Conservation (phyloP, 2,113 vertebrate genomes). For the Lophura nycthemera region DNA sequence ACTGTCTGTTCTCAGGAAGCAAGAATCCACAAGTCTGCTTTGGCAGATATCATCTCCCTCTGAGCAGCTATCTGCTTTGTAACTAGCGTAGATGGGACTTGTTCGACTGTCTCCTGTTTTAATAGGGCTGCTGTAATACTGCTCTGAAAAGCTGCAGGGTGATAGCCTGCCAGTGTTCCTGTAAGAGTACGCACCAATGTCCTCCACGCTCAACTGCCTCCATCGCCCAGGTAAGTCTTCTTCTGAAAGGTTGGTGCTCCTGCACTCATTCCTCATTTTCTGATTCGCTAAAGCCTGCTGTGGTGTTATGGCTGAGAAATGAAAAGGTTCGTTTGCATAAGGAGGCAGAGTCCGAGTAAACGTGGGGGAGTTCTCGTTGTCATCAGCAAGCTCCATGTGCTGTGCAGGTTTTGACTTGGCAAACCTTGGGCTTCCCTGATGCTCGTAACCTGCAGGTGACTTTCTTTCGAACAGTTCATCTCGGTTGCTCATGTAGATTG, state of each 20-base stretch:
- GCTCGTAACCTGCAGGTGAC: conserved; percentile 81
- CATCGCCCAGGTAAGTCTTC: conserved; percentile 85
- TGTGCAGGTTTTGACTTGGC: conserved; percentile 83
- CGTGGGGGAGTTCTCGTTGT: conserved; percentile 79
- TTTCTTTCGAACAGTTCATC: conserved; percentile 86
- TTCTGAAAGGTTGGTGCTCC: conserved; percentile 78
- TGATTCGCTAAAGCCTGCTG: conserved; percentile 84
- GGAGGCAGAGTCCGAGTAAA: conserved; percentile 85
- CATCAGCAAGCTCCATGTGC: conserved; percentile 82
- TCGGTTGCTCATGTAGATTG: conserved; percentile 87
- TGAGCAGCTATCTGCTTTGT: conserved; percentile 86
- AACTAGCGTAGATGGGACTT: conserved; percentile 85
- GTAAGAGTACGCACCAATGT: conserved; percentile 88
- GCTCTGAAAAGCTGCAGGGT: conserved; percentile 88
- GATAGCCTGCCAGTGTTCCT: conserved; percentile 81
- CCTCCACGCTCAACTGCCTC: conserved; percentile 91
- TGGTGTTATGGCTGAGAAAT: conserved; percentile 82
- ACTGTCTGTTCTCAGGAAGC: conserved; percentile 82
- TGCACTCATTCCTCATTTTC: conserved; percentile 86
- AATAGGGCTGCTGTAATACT: conserved; percentile 85
- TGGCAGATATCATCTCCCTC: conserved; percentile 90
- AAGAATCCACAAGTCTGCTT: conserved; percentile 82
- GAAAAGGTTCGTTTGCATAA: conserved; percentile 87
- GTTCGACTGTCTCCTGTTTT: conserved; percentile 80
- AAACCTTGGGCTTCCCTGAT: conserved; percentile 80